Conservation (phyloP, 2,888 invertebrate species). For the Ophraella communa region DNA sequence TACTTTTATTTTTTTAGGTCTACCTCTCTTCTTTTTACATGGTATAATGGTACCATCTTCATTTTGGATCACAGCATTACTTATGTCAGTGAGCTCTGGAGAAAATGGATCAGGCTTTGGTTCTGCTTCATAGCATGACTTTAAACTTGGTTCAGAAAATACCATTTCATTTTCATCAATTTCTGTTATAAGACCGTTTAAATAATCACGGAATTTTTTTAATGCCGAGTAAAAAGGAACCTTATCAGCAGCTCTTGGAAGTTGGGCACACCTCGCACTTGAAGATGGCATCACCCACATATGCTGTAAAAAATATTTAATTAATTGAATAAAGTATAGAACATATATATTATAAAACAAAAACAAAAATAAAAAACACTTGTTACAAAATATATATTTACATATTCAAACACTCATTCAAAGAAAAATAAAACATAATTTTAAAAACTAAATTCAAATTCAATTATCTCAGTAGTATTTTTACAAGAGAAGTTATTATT, state of each 20-base stretch:
- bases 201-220: conserved; percentile 93
- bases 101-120: conserved; percentile 59
- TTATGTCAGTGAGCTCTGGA: conserved; percentile 60
- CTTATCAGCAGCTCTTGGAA: conserved; percentile 97
- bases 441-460: too few relatives aligned
- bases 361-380: too few relatives aligned
- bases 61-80: conserved; percentile 63
- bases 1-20: conserved; percentile 84
- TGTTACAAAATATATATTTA: too few relatives aligned
- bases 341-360: too few relatives aligned
- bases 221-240: conserved; percentile 96
- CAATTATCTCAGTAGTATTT: too few relatives aligned
- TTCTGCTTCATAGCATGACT: conserved; percentile 68
- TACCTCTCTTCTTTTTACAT: conserved; percentile 86
- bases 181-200: conserved; percentile 84
- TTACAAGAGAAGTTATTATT: too few relatives aligned
- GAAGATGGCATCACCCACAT: conserved; percentile 99
- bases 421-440: too few relatives aligned
- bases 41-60: conserved; percentile 72
- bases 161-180: conserved; percentile 88
- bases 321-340: too few relatives aligned
- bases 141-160: conserved; percentile 76
- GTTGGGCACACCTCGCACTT: conserved; percentile 94
- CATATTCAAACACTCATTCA: too few relatives aligned
- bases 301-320: conserved; percentile 68